These are phyloP conservation scores for Grantiella picta DNA, from an alignment of 2,113 vertebrate species.

Conservation along the genomic window DNA sequence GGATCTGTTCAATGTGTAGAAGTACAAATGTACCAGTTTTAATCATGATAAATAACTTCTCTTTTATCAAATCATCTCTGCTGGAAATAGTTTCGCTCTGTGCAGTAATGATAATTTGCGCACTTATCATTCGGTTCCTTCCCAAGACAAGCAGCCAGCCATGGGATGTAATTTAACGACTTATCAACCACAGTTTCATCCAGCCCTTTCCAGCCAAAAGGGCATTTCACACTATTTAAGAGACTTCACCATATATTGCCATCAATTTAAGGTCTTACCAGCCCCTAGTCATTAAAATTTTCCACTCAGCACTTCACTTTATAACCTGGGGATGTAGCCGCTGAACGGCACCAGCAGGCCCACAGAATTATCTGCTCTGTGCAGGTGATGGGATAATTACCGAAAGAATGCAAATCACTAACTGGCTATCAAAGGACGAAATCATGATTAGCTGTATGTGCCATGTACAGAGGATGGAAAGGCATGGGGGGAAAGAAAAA, in stretches of 20 bases:
- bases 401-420: neutral
- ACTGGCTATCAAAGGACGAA: neutral
- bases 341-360: neutral
- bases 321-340: neutral
- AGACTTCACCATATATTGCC: conserved; percentile 42
- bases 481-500: neutral
- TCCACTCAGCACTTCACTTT: conserved; percentile 25
- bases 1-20: conserved; percentile 3
- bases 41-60: conserved; percentile 62
- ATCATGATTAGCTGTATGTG: neutral
- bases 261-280: conserved; percentile 46
- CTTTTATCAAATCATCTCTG: conserved; percentile 56
- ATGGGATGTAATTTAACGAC: conserved; percentile 54
- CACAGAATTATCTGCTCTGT: neutral
- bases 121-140: conserved; percentile 16
- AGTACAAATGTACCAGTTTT: conserved; percentile 37
- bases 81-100: conserved; percentile 15
- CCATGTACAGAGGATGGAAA: neutral
- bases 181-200: conserved; percentile 35
- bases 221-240: conserved; percentile 55
- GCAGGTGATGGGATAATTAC: conserved; percentile 20
- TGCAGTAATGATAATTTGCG: conserved; percentile 16
- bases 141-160: conserved; percentile 44
- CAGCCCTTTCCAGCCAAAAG: conserved; percentile 47
- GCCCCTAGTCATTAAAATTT: conserved; percentile 49